A percentile compares a stretch with the other conserved stretches of the same genome.
These are phyloP conservation scores for Syngnathus acus DNA, from an alignment of 2,797 vertebrate genomes.

Conservation along the genomic window DNA sequence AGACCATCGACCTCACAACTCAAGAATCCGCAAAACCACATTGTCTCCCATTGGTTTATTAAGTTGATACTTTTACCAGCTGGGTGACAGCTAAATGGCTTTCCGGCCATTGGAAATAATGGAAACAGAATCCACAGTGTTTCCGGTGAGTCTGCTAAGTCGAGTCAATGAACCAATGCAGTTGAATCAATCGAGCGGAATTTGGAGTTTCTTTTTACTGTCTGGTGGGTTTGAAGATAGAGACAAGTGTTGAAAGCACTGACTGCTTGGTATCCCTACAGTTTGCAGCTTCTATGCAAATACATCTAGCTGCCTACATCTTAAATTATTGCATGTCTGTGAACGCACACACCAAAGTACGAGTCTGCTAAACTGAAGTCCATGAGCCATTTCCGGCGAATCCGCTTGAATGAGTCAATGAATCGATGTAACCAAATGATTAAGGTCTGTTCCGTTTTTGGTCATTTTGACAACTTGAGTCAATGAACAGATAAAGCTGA, in stretches of 20 bases:
- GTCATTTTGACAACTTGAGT: too few species aligned
- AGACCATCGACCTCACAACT: neutral
- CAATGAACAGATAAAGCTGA: too few species aligned
- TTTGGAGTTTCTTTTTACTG: neutral
- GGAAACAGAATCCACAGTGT: neutral
- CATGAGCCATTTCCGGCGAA: too few species aligned
- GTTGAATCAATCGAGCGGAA: neutral
- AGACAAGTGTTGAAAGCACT: neutral
- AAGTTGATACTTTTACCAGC: conserved; percentile 4
- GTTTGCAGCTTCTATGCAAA: neutral
- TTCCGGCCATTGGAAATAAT: neutral
- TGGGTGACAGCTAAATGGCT: neutral
- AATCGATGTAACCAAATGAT: too few species aligned
- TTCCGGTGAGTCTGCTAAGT: neutral
- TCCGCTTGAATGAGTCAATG: too few species aligned
- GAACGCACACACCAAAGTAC: too few species aligned
- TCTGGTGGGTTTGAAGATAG: neutral
- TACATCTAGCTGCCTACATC: neutral
- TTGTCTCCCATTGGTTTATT: neutral
- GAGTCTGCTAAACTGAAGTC: too few species aligned
- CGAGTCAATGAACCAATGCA: neutral
- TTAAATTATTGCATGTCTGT: too few species aligned
- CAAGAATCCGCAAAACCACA: conserved; percentile 3
- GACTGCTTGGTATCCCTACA: neutral
- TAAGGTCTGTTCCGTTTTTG: too few species aligned